Evolutionary conservation across 2,888 invertebrate genomes (phyloP).

Genomic region (Synanthedon myopaeformis): DNA sequence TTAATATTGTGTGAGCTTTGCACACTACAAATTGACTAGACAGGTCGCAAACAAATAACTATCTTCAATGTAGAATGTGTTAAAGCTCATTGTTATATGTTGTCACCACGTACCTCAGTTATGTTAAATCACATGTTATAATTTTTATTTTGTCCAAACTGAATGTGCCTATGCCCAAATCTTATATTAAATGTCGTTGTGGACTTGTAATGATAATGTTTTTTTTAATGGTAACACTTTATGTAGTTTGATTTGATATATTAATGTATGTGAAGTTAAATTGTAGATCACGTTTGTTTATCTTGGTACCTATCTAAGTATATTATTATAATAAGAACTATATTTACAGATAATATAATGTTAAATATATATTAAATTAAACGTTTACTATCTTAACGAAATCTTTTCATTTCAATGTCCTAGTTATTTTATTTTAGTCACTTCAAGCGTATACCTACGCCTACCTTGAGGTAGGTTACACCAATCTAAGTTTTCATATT

Average conservation of each 20-base stretch:
- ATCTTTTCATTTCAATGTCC: neutral
- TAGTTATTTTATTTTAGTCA: no score
- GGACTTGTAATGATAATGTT: constrained; percentile 28
- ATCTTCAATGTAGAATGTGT: neutral
- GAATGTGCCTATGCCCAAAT: constrained; percentile 52
- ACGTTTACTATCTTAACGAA: constrained; percentile 49
- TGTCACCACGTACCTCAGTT: constrained; percentile 30
- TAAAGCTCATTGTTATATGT: neutral
- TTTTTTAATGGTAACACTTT: constrained; percentile 26
- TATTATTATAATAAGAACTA: constrained; percentile 61
- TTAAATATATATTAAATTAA: constrained; percentile 65
- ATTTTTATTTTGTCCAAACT: constrained; percentile 28
- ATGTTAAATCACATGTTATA: constrained; percentile 51
- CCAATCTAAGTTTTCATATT: no score
- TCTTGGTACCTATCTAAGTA: constrained; percentile 35
- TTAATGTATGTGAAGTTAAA: constrained; percentile 32
- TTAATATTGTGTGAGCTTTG: neutral
- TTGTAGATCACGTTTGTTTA: constrained; percentile 59
- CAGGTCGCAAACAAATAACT: no score
- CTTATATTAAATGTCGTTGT: constrained; percentile 44
- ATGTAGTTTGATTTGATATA: neutral
- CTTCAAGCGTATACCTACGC: no score
- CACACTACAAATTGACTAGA: neutral
- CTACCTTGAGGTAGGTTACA: no score
- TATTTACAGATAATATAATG: constrained; percentile 72